A percentile compares a stretch with the other conserved stretches of the same genome.
phyloP scores from a whole-genome alignment of 2,113 vertebrate genomes.

The Pungitius pungitius region DNA sequence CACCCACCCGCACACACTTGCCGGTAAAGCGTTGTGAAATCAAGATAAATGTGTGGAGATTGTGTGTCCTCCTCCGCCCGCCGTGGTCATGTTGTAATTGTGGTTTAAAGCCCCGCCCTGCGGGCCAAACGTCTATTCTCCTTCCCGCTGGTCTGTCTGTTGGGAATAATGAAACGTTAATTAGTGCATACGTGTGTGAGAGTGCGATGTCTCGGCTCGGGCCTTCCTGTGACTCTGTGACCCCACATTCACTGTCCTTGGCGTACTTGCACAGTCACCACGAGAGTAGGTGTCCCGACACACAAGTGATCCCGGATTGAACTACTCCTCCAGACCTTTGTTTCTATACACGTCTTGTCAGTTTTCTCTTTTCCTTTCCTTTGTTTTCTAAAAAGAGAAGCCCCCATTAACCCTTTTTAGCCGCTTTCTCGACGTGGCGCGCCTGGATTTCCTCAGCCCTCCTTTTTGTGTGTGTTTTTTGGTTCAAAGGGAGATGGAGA shows the following conservation, averaged over 20 bases:
- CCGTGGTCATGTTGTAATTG: constrained; percentile 24
- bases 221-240: not conserved
- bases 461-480: constrained; percentile 51
- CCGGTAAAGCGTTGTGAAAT: constrained; percentile 15
- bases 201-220: too few species aligned
- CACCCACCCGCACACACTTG: not conserved
- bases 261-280: not conserved
- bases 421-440: constrained; percentile 13
- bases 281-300: too few species aligned
- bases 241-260: constrained; percentile 6
- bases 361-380: too few species aligned
- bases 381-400: too few species aligned
- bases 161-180: constrained; percentile 43
- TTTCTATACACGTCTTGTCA: too few species aligned
- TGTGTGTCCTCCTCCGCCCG: not conserved
- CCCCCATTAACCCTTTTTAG: not conserved
- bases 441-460: constrained; percentile 5
- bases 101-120: constrained; percentile 50
- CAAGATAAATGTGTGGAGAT: constrained; percentile 3
- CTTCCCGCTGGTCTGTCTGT: constrained; percentile 25
- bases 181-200: too few species aligned
- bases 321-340: too few species aligned
- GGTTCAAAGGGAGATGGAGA: constrained; percentile 89
- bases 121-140: constrained; percentile 33
- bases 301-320: too few species aligned